These are phyloP conservation scores for Orchesellides sinensis DNA, from an alignment of 2,888 invertebrate genomes.

Conservation along the genomic window DNA sequence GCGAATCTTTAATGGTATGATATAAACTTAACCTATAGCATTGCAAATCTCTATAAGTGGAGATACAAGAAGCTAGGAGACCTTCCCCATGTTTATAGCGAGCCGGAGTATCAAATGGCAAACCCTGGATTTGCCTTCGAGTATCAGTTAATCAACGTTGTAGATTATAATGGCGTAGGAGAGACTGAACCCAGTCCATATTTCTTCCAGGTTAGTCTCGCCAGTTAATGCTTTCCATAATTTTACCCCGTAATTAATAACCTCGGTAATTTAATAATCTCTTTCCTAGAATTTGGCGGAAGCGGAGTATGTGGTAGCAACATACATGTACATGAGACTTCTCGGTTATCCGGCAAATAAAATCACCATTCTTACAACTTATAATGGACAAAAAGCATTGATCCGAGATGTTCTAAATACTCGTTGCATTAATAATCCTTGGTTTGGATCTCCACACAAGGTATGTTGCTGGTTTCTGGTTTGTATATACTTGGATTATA, in stretches of 20 bases:
- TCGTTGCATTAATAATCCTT: constrained; percentile 94
- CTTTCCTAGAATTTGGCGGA: constrained; percentile 80
- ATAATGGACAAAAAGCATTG: constrained; percentile 99
- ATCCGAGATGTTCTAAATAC: constrained; percentile 96
- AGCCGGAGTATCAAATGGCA: constrained; percentile 90
- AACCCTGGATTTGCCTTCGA: constrained; percentile 96
- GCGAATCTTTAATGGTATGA: too few relatives aligned
- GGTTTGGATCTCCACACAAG: constrained; percentile 95
- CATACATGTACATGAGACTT: constrained; percentile 98
- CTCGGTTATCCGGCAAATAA: constrained; percentile 97
- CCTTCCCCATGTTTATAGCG: constrained; percentile 89
- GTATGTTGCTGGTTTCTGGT: constrained; percentile 77
- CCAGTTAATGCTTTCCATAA: background rate
- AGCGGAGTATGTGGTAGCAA: constrained; percentile 91
- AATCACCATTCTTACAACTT: constrained; percentile 98
- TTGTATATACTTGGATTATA: too few relatives aligned
- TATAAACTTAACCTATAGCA: constrained; percentile 82
- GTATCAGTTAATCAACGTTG: constrained; percentile 97
- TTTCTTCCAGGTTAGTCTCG: constrained; percentile 91
- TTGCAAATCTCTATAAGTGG: constrained; percentile 97
- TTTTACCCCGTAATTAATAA: background rate
- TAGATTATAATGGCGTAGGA: constrained; percentile 96
- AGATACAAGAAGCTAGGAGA: constrained; percentile 94
- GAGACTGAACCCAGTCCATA: constrained; percentile 99
- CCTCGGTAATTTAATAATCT: background rate